Base-by-base conservation (phyloP, 2,113 vertebrate species). In the Salvelinus alpinus region DNA sequence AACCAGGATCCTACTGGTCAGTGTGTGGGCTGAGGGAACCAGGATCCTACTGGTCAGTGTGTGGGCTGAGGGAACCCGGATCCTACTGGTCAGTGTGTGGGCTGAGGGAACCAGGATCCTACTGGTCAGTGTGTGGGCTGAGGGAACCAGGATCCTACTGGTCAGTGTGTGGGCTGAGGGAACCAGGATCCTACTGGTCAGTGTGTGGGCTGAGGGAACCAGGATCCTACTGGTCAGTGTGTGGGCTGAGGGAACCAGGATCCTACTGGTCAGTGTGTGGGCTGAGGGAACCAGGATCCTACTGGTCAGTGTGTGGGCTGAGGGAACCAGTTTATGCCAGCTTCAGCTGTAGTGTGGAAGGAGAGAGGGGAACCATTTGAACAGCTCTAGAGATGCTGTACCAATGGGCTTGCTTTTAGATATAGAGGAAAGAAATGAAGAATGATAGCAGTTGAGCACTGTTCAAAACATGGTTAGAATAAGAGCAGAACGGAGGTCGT, bases 1-100 rank as follows among this genome's bases (percentile, higher is more conserved):
- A 18, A 51, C 51, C 67, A 69, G 66, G 70, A 76, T 79, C 72
- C 77, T 75, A 31, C 29, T 78, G 80, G 77, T 73, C 73, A 84
- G 66, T 57, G 71, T 31, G 29, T 31, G 29, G 29, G 29, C 29
- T 31, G 29, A 31, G 0, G 29, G 29, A 31, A 31, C 29, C 29
- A 31, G 81, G 29, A 29, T 4, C 3, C 29, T 29, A 29, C 29
- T 29, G 3, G 29, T 29, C 29, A 29, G 29, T 0, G 31, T 31
- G 31, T 31, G 31, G 31, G 31, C 31, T 31, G 31, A 31, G 1
- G 31, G 31, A 31, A 31, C 31, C 31, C 5, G 31, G 31, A 31
- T 31, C 31, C 31, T 31, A 31, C 31, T 31, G 31, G 5, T 31
- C 31, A 31, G 31, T 5, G 71, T 78, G 82, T 83, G 70, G 80